Base-by-base conservation (phyloP, 2,797 vertebrate genomes). In the Myripristis jacobus region DNA sequence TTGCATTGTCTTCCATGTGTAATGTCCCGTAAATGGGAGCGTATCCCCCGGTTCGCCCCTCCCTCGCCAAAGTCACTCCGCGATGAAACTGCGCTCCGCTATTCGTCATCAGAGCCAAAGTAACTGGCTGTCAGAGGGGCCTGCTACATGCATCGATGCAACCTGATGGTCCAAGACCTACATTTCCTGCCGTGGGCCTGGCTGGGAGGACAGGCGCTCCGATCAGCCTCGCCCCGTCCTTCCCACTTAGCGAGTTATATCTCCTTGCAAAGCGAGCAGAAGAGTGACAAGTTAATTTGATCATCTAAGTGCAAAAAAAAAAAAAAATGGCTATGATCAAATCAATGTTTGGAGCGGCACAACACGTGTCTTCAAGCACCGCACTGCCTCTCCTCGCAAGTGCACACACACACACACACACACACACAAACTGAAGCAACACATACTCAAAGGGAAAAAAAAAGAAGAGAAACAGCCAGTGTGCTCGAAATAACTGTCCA, bases 81-180 rank as follows among this genome's bases (percentile, higher is more conserved):
- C 61, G 78, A 73, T 78, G 61, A 61, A 75, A 68, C 25, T 52
- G 52, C 77, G 72, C 72, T 50, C 65, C 56, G 52, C 24, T 31
- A 27, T 47, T 5, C 50, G 2, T 67, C 62, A 50, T n/a, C n/a
- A n/a, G 43, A 75, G 57, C 80, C 80, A 68, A 58, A 67, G 85
- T 65, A 82, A 86, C 75, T 58, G 51, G 70, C 82, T 87, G 77
- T 85, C 86, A 87, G 81, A 63, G 75, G 84, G 80, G 75, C 66
- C 80, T 79, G 66, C 75, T 83, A 73, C 75, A 88, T 86, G 86
- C 87, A 85, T 90, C 80, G 64, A 36, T 82, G 82, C 80, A 89
- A 60, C 80, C 87, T 87, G 87, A 91, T 91, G 86, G 82, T 77
- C 81, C 82, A 89, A 79, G 86, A 82, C 87, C 31, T 74, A 80